Percentiles rank a stretch among this genome's conserved stretches.
These are phyloP conservation scores for Sarcophaga peregrina DNA, from an alignment of 1,140 invertebrate species.

Conservation along the genomic window DNA sequence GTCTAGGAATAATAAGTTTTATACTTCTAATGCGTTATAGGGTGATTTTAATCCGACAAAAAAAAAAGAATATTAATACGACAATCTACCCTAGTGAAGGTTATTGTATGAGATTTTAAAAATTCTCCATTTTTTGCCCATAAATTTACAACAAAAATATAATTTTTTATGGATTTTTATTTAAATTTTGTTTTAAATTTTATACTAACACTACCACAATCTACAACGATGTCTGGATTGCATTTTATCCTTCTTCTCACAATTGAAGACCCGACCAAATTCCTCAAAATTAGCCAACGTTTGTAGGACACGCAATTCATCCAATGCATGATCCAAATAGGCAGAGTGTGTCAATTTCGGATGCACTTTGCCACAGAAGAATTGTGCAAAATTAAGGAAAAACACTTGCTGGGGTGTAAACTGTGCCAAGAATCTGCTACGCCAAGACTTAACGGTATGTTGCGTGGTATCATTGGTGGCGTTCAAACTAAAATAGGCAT, in stretches of 20 bases:
- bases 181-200: too few relatives aligned
- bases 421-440: constrained; percentile 68
- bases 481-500: constrained; percentile 53
- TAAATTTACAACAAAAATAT: too few relatives aligned
- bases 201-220: constrained; percentile 78
- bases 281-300: constrained; percentile 86
- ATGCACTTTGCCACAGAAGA: constrained; percentile 88
- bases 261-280: constrained; percentile 80
- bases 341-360: constrained; percentile 68
- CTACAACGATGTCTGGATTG: constrained; percentile 84
- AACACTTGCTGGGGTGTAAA: constrained; percentile 80
- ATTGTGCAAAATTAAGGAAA: constrained; percentile 85
- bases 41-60: too few relatives aligned
- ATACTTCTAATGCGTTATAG: too few relatives aligned
- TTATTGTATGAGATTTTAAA: too few relatives aligned
- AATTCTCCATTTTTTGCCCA: too few relatives aligned
- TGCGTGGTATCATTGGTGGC: background rate
- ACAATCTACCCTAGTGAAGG: too few relatives aligned
- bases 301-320: constrained; percentile 81
- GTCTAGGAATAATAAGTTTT: too few relatives aligned
- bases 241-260: constrained; percentile 80
- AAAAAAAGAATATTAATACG: too few relatives aligned
- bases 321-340: constrained; percentile 80
- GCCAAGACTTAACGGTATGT: background rate
- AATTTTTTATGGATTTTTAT: too few relatives aligned